Evolutionary conservation across 2,797 vertebrate genomes (phyloP).

Genomic region (Clarias laeviceps): DNA sequence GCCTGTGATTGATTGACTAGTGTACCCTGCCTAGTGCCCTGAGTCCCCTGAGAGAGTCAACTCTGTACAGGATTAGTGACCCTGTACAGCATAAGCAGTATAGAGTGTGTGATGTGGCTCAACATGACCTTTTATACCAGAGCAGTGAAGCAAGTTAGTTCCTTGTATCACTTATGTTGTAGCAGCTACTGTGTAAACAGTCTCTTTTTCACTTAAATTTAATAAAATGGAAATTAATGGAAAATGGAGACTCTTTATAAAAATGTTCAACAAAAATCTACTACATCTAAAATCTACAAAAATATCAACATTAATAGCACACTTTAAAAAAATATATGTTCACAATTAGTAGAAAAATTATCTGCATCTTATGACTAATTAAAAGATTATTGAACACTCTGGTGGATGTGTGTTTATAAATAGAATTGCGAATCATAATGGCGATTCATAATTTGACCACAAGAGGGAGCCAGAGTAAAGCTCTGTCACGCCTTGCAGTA

Average conservation of each 20-base stretch:
- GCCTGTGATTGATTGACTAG: too few relatives aligned
- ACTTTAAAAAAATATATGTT: not conserved
- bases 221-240: too few relatives aligned
- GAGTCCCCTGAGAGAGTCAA: too few relatives aligned
- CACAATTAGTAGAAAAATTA: not conserved
- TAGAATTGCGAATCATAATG: not conserved
- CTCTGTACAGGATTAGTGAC: too few relatives aligned
- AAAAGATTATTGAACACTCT: not conserved
- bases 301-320: not conserved
- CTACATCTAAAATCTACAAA: not conserved
- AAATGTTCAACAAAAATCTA: not conserved
- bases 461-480: slow-evolving; percentile 27
- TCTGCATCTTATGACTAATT: not conserved
- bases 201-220: not conserved
- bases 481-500: too few relatives aligned
- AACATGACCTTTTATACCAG: not conserved
- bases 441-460: not conserved
- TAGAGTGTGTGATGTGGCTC: not conserved
- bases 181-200: not conserved
- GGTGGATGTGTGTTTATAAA: not conserved
- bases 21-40: too few relatives aligned
- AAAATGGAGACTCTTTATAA: not conserved
- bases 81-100: too few relatives aligned
- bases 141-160: not conserved
- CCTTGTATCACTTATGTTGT: not conserved